Base-by-base conservation (phyloP, 2,888 invertebrate species). In the Rotaria macrura region DNA sequence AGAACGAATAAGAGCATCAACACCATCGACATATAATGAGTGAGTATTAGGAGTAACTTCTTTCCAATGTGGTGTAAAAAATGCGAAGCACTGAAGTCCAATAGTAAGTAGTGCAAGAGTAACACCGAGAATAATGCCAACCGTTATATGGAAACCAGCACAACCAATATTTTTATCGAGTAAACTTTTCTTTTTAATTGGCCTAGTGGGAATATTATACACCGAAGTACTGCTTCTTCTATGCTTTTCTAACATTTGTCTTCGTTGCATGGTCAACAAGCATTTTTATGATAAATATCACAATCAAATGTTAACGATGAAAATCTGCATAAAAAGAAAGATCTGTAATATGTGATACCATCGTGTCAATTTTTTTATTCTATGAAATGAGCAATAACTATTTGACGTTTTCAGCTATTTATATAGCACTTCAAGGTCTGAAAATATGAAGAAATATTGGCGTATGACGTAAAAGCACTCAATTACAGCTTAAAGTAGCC, bases 11-110 rank as follows among this genome's bases (percentile, higher is more conserved):
- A 79, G 38, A 25, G 79, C 79, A 79, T 79, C 79, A n/a, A 79
- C 43, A 43, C 79, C 79, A 79, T 43, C 79, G 14, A 79, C 79
- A 79, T 79, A 79, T 43, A 79, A 43, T n/a, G 79, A 40, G n/a
- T 43, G 40, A 25, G 79, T n/a, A 25, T 43, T 79, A 2, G 79
- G 79, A 43, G 43, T 12, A 4, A 79, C n/a, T 79, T 43, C 79
- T 79, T 79, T 79, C 79, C 79, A 79, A 43, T 79, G 43, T 43
- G 79, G 79, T n/a, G 79, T 79, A 43, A 79, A 79, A 79, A 43
- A 79, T 20, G 79, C 79, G 14, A 79, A 23, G 17, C 40, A 79
- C n/a, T 79, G 79, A 3, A 79, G n/a, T 79, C 7, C 20, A 79
- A 79, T 40, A 14, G n/a, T 43, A 43, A 79, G 25, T 17, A 25